Evolutionary conservation across 1,140 invertebrate species (phyloP), one percentile per base, ranked within the genome.

Genomic region (Lasioglossum baleicum): DNA sequence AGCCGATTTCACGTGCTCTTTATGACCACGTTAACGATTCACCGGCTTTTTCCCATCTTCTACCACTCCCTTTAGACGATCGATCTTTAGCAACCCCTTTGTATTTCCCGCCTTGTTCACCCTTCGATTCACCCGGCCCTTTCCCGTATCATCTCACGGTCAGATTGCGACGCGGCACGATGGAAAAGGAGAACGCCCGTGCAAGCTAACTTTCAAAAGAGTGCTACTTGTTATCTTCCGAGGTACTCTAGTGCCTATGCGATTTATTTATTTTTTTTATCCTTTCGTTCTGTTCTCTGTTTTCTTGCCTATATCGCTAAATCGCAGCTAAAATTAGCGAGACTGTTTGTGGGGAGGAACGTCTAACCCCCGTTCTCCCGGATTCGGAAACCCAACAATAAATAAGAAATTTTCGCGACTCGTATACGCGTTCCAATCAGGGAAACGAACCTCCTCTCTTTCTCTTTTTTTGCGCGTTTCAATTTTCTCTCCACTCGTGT

Each of bases 141-240:
- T 10, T 11, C 20, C 13, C 31, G 61, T 48, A 64, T 64, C 8
- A 26, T 22, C 20, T 48, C 58, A 67, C 65, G 65, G 44, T 63
- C 61, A 40, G 44, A 61, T 51, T 56, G 48, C 76, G 65, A 56
- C 61, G 13, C 51, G 76, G 65, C 64, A 63, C 83, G 85, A 88
- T 86, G 81, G 82, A 84, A 88, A 83, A 82, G 86, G 80, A 83
- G 75, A 89, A 84, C 86, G 81, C 85, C 82, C 75, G 88, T 86
- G 88, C 90, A 87, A 90, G 89, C 90, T 89, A 90, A 90, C 89
- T 90, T 90, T 90, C 87, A 89, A 48, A 48, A 90, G 83, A 90
- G 87, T 88, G 87, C 90, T 90, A 90, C 88, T 87, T 87, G 75
- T 86, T 88, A 81, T 82, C 61, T 82, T 77, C 87, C 82, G 87